Conservation (phyloP, 2,888 invertebrate species). For the Sycophila texana region DNA sequence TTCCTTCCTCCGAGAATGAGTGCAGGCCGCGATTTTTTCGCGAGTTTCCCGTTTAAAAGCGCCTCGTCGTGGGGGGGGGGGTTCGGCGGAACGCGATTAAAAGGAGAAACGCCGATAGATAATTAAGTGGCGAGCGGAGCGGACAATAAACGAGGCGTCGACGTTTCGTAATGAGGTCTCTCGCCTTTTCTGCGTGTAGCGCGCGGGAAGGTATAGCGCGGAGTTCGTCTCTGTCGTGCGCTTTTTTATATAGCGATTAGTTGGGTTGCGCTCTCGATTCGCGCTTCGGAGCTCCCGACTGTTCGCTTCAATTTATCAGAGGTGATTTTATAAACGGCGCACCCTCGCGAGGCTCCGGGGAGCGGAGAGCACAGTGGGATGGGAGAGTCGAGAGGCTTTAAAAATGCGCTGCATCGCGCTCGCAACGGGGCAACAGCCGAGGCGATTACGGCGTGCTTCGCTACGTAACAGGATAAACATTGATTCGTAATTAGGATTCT, state of each 20-base stretch:
- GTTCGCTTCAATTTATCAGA: conserved; percentile 50
- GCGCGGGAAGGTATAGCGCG: too few species aligned
- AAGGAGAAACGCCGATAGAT: too few species aligned
- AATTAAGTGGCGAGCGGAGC: too few species aligned
- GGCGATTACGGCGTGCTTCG: conserved; percentile 36
- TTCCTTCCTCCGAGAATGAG: too few species aligned
- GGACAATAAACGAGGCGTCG: too few species aligned
- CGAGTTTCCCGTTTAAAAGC: too few species aligned
- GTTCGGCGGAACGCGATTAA: too few species aligned
- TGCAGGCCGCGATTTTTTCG: too few species aligned
- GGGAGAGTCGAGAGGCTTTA: not conserved
- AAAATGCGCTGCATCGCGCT: conserved; percentile 32
- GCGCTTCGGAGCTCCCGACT: conserved; percentile 17
- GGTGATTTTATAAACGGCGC: conserved; percentile 42
- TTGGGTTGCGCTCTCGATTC: conserved; percentile 23
- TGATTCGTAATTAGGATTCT: conserved; percentile 56
- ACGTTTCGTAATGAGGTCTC: too few species aligned
- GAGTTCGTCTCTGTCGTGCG: too few species aligned
- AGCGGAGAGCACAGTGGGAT: not conserved
- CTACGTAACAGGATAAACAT: conserved; percentile 51
- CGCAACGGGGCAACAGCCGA: conserved; percentile 12
- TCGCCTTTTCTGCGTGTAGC: too few species aligned
- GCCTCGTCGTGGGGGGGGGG: too few species aligned
- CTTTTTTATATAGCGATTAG: conserved; percentile 35
- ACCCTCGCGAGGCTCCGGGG: not conserved